phyloP scores from a whole-genome alignment of 1,140 invertebrate species.

The Copidosoma floridanum region DNA sequence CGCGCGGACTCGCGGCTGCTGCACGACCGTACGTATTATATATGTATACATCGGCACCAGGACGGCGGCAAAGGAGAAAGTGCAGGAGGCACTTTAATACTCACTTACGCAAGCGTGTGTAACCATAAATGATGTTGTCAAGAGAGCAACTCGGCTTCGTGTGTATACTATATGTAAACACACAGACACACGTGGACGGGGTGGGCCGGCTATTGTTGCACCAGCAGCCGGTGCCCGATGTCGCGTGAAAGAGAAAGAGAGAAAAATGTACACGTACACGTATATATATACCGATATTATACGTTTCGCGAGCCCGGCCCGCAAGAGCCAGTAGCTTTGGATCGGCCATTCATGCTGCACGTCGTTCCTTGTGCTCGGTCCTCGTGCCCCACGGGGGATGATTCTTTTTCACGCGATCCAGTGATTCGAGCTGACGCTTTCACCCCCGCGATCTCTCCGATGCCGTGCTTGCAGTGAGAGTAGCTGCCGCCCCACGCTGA shows the following conservation, averaged over 20 bases:
- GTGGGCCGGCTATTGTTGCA: slow-evolving; percentile 20
- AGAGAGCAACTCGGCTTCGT: slow-evolving; percentile 31
- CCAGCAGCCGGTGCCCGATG: slow-evolving; percentile 1
- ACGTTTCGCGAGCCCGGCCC: slow-evolving; percentile 1
- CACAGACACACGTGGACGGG: not conserved
- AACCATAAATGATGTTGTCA: slow-evolving; percentile 56
- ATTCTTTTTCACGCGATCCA: no score
- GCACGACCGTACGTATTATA: no score
- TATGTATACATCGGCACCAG: not conserved
- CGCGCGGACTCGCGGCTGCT: no score
- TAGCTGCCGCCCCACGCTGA: no score
- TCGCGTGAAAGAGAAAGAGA: no score
- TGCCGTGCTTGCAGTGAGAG: no score
- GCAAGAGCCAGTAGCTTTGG: slow-evolving; percentile 25
- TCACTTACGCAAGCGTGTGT: slow-evolving; percentile 51
- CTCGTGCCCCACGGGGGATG: no score
- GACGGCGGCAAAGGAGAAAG: slow-evolving; percentile 46
- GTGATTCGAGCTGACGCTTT: no score
- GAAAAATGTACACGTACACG: no score
- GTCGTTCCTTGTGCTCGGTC: not conserved
- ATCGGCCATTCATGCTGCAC: slow-evolving; percentile 19
- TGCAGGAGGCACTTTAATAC: slow-evolving; percentile 42
- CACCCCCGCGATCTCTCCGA: no score
- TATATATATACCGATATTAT: slow-evolving; percentile 25
- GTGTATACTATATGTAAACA: no score